Percentiles rank a stretch among this genome's conserved stretches.
phyloP scores from a whole-genome alignment of 2,797 vertebrate genomes.

The Trichosurus vulpecula region DNA sequence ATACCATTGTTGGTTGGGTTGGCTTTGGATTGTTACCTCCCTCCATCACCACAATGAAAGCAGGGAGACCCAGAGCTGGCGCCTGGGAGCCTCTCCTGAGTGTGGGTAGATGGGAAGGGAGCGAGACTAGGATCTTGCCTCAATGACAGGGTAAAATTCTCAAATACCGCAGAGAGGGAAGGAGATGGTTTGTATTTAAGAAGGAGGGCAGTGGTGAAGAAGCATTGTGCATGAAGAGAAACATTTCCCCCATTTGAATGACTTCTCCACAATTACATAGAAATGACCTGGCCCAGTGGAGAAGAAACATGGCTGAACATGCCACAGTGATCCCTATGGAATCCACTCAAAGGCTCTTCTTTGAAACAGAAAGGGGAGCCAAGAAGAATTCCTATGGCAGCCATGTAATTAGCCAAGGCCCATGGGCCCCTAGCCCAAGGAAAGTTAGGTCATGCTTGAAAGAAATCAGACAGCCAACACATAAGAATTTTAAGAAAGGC shows the following conservation, averaged over 20 bases:
- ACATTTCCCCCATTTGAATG: constrained; percentile 52
- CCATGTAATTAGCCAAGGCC: constrained; percentile 35
- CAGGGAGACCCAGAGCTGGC: constrained; percentile 40
- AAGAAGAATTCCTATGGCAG: constrained; percentile 35
- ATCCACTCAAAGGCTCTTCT: background rate
- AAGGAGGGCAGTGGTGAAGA: constrained; percentile 32
- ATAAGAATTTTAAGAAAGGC: background rate
- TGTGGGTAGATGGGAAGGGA: constrained; percentile 12
- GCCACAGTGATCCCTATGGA: background rate
- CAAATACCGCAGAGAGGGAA: constrained; percentile 51
- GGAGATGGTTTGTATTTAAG: constrained; percentile 62
- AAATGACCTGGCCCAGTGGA: constrained; percentile 30
- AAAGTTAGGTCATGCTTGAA: constrained; percentile 56
- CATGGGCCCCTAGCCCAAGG: constrained; percentile 44
- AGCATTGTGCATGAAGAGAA: constrained; percentile 57
- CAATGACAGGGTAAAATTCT: constrained; percentile 51
- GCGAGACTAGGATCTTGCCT: constrained; percentile 60
- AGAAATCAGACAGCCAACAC: constrained; percentile 35
- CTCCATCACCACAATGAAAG: constrained; percentile 16
- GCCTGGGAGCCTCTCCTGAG: constrained; percentile 32
- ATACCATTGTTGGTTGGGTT: constrained; percentile 13
- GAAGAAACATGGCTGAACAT: background rate
- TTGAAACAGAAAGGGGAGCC: constrained; percentile 21
- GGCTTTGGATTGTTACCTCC: constrained; percentile 10
- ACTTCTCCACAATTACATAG: constrained; percentile 57